A percentile compares a stretch with the other conserved stretches of the same genome.
These are phyloP conservation scores for Suncus etruscus DNA, from an alignment of 2,113 vertebrate species.

Conservation along the genomic window DNA sequence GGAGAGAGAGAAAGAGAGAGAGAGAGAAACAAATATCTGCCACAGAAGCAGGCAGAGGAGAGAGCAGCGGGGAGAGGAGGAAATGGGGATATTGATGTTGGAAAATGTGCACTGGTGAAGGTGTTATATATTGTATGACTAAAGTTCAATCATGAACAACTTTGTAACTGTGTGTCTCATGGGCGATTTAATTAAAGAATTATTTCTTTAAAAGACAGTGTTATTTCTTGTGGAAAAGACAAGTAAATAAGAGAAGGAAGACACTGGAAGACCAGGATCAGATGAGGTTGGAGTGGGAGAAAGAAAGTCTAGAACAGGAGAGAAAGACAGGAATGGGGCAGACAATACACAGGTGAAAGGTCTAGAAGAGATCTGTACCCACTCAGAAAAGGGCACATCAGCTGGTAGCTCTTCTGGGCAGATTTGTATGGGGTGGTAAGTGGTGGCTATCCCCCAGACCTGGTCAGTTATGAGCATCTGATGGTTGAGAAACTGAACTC, in stretches of 20 bases:
- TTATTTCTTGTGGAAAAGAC: too few species aligned
- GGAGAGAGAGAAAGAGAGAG: neutral
- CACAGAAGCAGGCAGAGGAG: too few species aligned
- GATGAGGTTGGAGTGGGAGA: neutral
- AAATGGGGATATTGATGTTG: too few species aligned
- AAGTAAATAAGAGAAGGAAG: neutral
- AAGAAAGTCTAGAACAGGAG: neutral
- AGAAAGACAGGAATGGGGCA: too few species aligned
- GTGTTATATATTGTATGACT: too few species aligned
- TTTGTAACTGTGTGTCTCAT: too few species aligned
- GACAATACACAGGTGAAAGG: neutral
- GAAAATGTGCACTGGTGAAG: too few species aligned
- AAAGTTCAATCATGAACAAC: too few species aligned
- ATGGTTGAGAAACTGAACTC: neutral
- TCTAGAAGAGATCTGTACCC: neutral
- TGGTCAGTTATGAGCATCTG: neutral
- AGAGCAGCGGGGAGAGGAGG: too few species aligned
- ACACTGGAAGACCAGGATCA: neutral
- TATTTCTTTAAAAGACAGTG: too few species aligned
- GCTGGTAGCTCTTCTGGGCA: neutral
- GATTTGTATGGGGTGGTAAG: neutral
- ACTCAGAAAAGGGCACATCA: neutral
- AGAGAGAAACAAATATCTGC: too few species aligned
- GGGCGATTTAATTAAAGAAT: too few species aligned
- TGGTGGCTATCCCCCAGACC: accelerated